These are phyloP conservation scores for Pachliopta kotzebuea DNA, from an alignment of 2,888 invertebrate species.

Conservation along the genomic window DNA sequence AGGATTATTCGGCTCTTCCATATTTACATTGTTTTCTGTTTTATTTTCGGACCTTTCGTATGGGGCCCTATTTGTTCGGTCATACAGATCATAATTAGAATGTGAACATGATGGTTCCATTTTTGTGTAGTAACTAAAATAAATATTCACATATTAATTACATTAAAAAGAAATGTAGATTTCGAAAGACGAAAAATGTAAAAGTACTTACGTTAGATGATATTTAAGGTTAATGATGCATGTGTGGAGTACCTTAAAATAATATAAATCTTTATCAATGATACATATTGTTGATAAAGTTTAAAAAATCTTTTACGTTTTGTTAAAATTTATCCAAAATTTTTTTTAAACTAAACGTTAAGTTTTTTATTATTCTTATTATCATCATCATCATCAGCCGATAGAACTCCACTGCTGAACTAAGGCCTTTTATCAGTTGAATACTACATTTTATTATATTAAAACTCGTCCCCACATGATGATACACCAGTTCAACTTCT, in stretches of 20 bases:
- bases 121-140: constrained; percentile 36
- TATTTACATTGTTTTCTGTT: constrained; percentile 56
- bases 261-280: neutral
- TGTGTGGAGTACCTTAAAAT: constrained; percentile 45
- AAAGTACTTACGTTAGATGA: neutral
- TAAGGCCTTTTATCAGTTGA: too few species aligned
- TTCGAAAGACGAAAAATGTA: neutral
- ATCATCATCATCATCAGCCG: too few species aligned
- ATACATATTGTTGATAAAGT: too few species aligned
- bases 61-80: constrained; percentile 48
- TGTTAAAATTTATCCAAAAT: too few species aligned
- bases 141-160: neutral
- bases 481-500: too few species aligned
- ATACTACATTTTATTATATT: too few species aligned
- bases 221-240: constrained; percentile 35
- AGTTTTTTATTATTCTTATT: too few species aligned
- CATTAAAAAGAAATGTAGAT: neutral
- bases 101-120: constrained; percentile 75
- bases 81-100: constrained; percentile 56
- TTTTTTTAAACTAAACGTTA: too few species aligned
- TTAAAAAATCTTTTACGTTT: too few species aligned
- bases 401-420: too few species aligned
- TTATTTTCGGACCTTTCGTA: constrained; percentile 58
- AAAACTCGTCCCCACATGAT: too few species aligned
- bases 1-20: constrained; percentile 43